These are phyloP conservation scores for Dromaius novaehollandiae DNA, from an alignment of 2,113 vertebrate genomes.

Conservation along the genomic window DNA sequence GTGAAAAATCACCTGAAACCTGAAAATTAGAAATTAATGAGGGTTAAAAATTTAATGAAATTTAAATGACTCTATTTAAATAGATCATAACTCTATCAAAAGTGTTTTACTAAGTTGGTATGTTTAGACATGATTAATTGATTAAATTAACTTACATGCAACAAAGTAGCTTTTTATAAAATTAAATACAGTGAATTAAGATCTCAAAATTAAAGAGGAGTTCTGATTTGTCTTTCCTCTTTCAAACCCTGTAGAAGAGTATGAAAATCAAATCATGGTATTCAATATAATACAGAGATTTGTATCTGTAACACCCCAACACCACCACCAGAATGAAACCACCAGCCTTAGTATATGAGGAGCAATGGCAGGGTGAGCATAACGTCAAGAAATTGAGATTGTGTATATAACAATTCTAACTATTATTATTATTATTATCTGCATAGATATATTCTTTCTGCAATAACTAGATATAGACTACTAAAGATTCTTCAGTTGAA, in stretches of 20 bases:
- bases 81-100: constrained; percentile 31
- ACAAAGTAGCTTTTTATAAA: background rate
- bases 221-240: background rate
- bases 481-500: background rate
- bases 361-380: background rate
- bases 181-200: background rate
- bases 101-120: constrained; percentile 3
- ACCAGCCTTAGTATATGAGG: background rate
- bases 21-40: constrained; percentile 55
- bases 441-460: background rate
- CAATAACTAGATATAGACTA: background rate
- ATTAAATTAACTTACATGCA: background rate
- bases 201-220: background rate
- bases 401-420: background rate
- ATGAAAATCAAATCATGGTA: background rate
- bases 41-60: constrained; percentile 52
- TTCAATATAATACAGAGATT: background rate
- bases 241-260: background rate
- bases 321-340: background rate
- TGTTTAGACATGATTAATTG: constrained; percentile 43
- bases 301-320: background rate
- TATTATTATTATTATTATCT: rapidly evolving
- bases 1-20: background rate
- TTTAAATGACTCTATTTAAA: constrained; percentile 43
- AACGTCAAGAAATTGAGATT: background rate